These are phyloP conservation scores for Pedionomus torquatus DNA, from an alignment of 2,113 vertebrate species.

Conservation along the genomic window DNA sequence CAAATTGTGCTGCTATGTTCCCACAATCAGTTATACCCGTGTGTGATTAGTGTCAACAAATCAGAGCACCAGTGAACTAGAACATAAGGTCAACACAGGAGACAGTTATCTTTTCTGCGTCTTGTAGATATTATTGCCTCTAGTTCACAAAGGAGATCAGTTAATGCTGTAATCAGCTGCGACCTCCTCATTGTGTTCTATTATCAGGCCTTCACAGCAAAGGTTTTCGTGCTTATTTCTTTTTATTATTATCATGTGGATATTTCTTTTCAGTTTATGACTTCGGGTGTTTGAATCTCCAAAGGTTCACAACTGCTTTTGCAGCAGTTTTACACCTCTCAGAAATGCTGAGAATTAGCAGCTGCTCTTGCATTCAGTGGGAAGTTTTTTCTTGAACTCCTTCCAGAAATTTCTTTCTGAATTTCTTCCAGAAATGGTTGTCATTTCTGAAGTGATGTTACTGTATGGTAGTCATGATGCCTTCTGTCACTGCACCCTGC, in stretches of 20 bases:
- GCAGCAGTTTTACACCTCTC: background rate
- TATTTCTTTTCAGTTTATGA: background rate
- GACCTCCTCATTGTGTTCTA: background rate
- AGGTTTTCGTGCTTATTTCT: background rate
- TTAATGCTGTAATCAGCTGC: background rate
- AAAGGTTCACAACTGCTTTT: background rate
- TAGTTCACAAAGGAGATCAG: background rate
- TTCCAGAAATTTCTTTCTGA: background rate
- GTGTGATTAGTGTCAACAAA: background rate
- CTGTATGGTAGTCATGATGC: background rate
- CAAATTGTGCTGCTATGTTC: background rate
- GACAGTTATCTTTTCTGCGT: background rate
- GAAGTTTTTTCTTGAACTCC: background rate
- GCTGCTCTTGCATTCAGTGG: background rate
- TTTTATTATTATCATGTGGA: background rate
- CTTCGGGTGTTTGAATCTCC: background rate
- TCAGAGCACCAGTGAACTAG: background rate
- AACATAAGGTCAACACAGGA: background rate
- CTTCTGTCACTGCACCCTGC: background rate
- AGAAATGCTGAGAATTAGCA: background rate
- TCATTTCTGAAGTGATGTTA: background rate
- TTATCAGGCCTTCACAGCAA: background rate
- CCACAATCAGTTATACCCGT: background rate
- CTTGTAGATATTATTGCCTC: background rate
- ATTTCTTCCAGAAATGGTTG: background rate